Conservation (phyloP, 2,113 vertebrate genomes). For the Ctenomys sociabilis region DNA sequence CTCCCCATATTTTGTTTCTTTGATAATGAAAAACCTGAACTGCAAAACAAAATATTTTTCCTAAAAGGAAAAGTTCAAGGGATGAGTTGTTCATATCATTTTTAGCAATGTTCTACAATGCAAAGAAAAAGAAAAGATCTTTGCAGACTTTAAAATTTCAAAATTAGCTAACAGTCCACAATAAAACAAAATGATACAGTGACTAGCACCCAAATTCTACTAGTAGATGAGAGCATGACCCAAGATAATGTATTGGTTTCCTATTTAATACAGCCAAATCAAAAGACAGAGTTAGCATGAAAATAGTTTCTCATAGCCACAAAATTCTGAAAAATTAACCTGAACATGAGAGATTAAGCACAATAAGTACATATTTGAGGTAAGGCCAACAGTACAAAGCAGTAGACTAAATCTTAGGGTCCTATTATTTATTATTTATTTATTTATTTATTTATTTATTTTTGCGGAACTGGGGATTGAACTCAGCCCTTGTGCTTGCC, state of each 20-base stretch:
- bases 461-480: too few species aligned
- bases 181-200: not conserved
- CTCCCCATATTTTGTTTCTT: slow-evolving; percentile 30
- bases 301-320: not conserved
- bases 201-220: too few species aligned
- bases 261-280: not conserved
- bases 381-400: not conserved
- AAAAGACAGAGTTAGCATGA: not conserved
- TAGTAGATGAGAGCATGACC: not conserved
- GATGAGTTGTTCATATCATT: not conserved
- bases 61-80: not conserved
- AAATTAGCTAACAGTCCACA: not conserved
- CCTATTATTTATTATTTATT: not conserved
- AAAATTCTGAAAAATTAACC: not conserved
- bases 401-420: not conserved
- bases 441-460: too few species aligned
- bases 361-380: not conserved
- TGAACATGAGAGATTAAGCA: not conserved
- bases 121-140: not conserved
- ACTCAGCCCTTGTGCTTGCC: too few species aligned
- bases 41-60: slow-evolving; percentile 53
- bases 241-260: not conserved
- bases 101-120: not conserved
- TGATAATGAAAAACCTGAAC: not conserved
- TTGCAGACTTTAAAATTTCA: not conserved